Evolutionary conservation across 2,888 invertebrate genomes (phyloP).

Genomic region (Rugalucina vietnamica): DNA sequence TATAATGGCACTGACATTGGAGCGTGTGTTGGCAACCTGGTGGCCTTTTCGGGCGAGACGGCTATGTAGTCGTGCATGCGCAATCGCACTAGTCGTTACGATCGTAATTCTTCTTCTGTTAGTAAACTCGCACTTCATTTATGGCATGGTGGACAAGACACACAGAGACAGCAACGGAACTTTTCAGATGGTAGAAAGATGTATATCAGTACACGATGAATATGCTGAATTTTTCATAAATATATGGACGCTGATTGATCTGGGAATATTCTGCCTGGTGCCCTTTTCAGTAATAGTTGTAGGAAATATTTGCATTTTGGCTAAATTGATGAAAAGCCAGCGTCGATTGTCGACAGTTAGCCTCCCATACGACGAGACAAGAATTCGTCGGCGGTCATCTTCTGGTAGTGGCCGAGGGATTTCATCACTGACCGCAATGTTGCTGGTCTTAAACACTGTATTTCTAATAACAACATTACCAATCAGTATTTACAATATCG

Average conservation of each 20-base stretch:
- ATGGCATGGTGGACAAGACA: background rate
- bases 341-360: background rate
- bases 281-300: background rate
- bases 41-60: background rate
- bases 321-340: background rate
- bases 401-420: too few species aligned
- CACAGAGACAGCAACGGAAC: background rate
- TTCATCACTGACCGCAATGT: conserved; percentile 73
- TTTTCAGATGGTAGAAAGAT: too few species aligned
- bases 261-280: background rate
- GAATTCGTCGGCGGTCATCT: too few species aligned
- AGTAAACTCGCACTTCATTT: background rate
- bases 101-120: background rate
- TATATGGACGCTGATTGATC: background rate
- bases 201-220: background rate
- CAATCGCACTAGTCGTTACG: background rate
- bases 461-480: conserved; percentile 72
- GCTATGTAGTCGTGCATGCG: background rate
- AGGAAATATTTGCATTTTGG: background rate
- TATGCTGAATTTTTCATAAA: background rate
- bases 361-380: too few species aligned
- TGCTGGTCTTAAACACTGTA: conserved; percentile 70
- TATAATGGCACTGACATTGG: background rate
- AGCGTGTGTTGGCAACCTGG: background rate
- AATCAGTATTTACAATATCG: conserved; percentile 69